Conservation (phyloP, 2,888 invertebrate genomes). For the Onthophagus sagittarius region DNA sequence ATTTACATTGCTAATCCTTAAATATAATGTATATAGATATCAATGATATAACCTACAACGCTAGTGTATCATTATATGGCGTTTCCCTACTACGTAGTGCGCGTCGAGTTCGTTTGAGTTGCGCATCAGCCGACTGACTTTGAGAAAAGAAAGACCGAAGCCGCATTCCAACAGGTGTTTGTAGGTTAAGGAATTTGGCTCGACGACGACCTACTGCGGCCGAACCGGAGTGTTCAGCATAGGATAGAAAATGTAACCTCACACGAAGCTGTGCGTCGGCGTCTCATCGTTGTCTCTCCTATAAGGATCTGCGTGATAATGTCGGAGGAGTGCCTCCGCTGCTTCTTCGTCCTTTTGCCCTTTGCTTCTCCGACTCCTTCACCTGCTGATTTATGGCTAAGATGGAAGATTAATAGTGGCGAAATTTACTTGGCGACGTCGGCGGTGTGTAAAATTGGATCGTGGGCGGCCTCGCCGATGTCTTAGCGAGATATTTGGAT, state of each 20-base stretch:
- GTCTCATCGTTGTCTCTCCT: not conserved
- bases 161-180: constrained; percentile 49
- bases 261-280: not conserved
- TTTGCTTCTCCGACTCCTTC: constrained; percentile 1
- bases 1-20: no score
- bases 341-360: not conserved
- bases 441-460: constrained; percentile 8
- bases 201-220: constrained; percentile 35
- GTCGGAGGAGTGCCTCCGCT: not conserved
- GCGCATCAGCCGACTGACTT: constrained; percentile 30
- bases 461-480: not conserved
- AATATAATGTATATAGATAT: no score
- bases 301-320: not conserved
- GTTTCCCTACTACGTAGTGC: not conserved
- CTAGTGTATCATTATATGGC: not conserved
- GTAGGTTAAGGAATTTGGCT: constrained; percentile 49
- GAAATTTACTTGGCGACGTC: constrained; percentile 6
- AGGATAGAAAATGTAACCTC: constrained; percentile 4
- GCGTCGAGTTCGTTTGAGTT: not conserved
- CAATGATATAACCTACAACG: not conserved
- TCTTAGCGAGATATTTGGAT: not conserved
- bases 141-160: constrained; percentile 45
- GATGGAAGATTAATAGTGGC: constrained; percentile 5
- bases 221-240: not conserved
- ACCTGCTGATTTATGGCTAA: constrained; percentile 4